Conservation (phyloP, 2,797 vertebrate species). For the Heteromormyrus szaboi region DNA sequence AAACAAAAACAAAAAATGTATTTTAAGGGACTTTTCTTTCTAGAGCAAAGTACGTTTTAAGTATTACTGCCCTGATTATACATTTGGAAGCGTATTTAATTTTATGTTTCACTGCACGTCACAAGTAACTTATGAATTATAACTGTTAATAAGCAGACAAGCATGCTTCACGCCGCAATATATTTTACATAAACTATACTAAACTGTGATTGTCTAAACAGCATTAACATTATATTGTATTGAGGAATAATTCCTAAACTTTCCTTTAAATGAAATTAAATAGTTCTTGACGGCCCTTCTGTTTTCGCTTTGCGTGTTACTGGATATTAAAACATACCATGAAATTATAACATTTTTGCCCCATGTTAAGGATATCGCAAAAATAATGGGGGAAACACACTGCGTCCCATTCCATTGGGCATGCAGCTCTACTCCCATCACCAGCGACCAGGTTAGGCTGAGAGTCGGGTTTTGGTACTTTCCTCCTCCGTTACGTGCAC, state of each 20-base stretch:
- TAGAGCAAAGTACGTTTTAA: background rate
- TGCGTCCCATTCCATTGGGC: background rate
- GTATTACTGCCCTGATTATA: background rate
- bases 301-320: background rate
- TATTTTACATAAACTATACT: background rate
- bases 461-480: background rate
- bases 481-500: constrained; percentile 5
- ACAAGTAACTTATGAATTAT: background rate
- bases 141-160: background rate
- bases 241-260: background rate
- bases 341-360: background rate
- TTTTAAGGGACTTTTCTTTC: background rate
- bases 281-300: background rate
- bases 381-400: background rate
- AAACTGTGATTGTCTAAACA: background rate
- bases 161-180: background rate
- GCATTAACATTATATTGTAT: background rate
- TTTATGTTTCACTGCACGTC: background rate
- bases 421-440: background rate
- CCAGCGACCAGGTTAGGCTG: background rate
- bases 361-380: background rate
- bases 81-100: background rate
- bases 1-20: background rate
- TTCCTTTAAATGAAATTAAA: background rate
- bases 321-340: background rate